These are phyloP conservation scores for Chloromyia formosa DNA, from an alignment of 2,888 invertebrate genomes.

Conservation along the genomic window DNA sequence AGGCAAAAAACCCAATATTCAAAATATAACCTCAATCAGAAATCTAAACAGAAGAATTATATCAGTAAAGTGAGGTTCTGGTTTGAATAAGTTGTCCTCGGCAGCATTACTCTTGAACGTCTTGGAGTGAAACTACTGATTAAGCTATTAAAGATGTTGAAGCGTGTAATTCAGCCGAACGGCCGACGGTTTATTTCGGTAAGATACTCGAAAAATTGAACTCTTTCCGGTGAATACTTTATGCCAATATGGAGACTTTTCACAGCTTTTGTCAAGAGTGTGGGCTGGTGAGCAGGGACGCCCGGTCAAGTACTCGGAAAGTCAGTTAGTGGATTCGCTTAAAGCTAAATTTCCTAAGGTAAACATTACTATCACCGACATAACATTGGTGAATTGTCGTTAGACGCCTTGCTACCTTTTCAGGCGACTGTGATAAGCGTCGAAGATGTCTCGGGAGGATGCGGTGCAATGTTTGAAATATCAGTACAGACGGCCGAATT, in stretches of 20 bases:
- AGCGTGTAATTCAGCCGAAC: background rate
- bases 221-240: background rate
- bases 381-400: no score
- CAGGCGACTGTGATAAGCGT: slow-evolving; percentile 66
- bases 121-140: no score
- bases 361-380: background rate
- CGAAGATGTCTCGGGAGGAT: slow-evolving; percentile 79
- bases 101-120: no score
- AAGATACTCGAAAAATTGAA: background rate
- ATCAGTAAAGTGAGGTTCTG: slow-evolving; percentile 17
- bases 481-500: slow-evolving; percentile 76
- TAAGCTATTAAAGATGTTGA: slow-evolving; percentile 26
- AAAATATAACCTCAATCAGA: slow-evolving; percentile 8
- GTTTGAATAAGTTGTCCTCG: background rate
- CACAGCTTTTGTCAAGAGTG: slow-evolving; percentile 48
- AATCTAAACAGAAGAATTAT: background rate
- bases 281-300: slow-evolving; percentile 48
- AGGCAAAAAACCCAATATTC: background rate
- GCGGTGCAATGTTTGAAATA: slow-evolving; percentile 84
- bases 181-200: slow-evolving; percentile 45
- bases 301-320: slow-evolving; percentile 46
- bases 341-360: slow-evolving; percentile 49
- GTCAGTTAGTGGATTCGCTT: slow-evolving; percentile 46
- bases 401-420: background rate
- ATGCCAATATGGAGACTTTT: background rate